A percentile compares a stretch with the other conserved stretches of the same genome.
Evolutionary conservation across 1,140 invertebrate species (phyloP).

Genomic region (Drosophila kanapiae): DNA sequence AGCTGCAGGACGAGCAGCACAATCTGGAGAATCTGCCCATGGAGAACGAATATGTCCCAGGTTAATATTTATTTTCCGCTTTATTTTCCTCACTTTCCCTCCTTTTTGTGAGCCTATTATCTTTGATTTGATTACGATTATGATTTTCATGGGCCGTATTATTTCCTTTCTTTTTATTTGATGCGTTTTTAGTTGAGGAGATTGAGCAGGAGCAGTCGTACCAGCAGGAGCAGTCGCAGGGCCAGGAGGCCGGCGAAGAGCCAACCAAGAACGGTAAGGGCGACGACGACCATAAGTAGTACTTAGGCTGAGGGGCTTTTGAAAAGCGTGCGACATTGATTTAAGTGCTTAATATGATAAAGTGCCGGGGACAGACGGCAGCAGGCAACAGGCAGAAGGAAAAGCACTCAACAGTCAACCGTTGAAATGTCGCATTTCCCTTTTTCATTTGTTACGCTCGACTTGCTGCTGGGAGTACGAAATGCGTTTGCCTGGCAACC

Average conservation of each 20-base stretch:
- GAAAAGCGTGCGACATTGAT: constrained; percentile 70
- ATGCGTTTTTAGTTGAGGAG: constrained; percentile 62
- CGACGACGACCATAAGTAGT: constrained; percentile 42
- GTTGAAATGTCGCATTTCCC: constrained; percentile 81
- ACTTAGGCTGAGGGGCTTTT: constrained; percentile 61
- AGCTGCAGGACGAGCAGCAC: constrained; percentile 82
- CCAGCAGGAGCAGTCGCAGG: constrained; percentile 47
- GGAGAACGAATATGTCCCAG: constrained; percentile 77
- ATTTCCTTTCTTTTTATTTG: constrained; percentile 38
- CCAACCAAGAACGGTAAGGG: constrained; percentile 85
- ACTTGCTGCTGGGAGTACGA: constrained; percentile 46
- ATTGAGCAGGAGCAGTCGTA: constrained; percentile 51
- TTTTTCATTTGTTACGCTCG: constrained; percentile 82
- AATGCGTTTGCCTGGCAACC: constrained; percentile 72
- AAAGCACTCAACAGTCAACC: constrained; percentile 62
- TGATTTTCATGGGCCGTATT: constrained; percentile 35
- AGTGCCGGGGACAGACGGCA: constrained; percentile 48
- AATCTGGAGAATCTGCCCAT: constrained; percentile 68
- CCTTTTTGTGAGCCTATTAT: constrained; percentile 24
- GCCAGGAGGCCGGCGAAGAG: constrained; percentile 26
- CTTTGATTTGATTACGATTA: constrained; percentile 58
- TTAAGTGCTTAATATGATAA: constrained; percentile 84
- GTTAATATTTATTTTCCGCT: constrained; percentile 59
- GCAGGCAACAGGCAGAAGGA: not conserved
- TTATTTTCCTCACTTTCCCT: constrained; percentile 6